Percentiles rank a stretch among this genome's conserved stretches.
Evolutionary conservation across 37 sponge, comb jelly and placozoan genomes (phyloP).

Genomic region (Axinella damicornis): DNA sequence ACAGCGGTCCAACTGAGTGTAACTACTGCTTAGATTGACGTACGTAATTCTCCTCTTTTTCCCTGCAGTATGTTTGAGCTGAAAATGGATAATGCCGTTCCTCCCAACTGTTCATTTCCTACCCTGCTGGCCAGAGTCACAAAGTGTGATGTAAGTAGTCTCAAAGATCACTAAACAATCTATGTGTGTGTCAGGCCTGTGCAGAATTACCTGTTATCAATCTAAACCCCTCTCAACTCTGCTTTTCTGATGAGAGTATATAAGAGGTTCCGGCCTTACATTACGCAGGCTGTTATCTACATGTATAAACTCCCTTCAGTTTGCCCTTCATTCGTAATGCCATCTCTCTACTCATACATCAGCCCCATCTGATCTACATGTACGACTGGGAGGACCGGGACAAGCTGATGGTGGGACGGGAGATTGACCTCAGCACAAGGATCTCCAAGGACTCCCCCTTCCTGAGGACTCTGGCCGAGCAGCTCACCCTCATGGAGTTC

Average conservation of each 20-base stretch:
- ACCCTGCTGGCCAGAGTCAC: constrained; percentile 28
- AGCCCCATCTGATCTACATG: constrained; percentile 26
- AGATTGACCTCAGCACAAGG: constrained; percentile 57
- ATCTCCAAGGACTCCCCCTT: constrained; percentile 21
- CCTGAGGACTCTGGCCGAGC: constrained; percentile 51
- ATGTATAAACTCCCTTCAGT: too few relatives aligned
- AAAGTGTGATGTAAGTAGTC: constrained; percentile 24
- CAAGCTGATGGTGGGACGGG: constrained; percentile 32
- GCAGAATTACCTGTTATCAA: too few relatives aligned
- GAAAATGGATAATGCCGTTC: neutral
- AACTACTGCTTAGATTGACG: neutral
- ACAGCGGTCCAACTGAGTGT: too few relatives aligned
- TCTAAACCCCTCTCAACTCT: too few relatives aligned
- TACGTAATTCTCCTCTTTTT: neutral
- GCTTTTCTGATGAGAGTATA: too few relatives aligned
- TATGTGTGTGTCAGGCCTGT: constrained; percentile 1
- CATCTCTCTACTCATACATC: neutral
- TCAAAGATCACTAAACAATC: constrained; percentile 2
- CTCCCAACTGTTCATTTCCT: constrained; percentile 15
- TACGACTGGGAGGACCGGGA: constrained; percentile 57
- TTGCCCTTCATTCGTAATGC: too few relatives aligned
- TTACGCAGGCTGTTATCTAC: too few relatives aligned
- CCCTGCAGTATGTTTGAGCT: neutral
- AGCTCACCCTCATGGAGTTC: constrained; percentile 84
- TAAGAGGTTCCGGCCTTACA: too few relatives aligned